Evolutionary conservation across 2,888 invertebrate genomes (phyloP), one percentile per base, ranked within the genome.

Genomic region (Hedya salicella): DNA sequence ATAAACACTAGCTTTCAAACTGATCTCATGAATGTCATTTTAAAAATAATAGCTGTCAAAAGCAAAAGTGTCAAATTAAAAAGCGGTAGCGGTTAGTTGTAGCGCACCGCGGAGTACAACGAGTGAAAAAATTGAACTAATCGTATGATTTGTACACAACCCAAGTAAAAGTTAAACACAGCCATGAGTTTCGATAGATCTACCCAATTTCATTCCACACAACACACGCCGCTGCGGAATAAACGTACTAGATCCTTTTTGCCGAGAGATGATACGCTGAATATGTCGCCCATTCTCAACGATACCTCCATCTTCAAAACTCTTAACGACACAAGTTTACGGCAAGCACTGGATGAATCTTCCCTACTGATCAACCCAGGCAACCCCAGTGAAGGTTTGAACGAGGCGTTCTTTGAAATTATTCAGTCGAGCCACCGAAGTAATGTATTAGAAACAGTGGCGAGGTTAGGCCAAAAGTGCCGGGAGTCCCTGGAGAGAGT

Each of bases 391-490:
- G 87, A 88, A 64, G 82, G 83, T 13, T 76, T 93, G 68, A 83
- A 74, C 71, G 92, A 91, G 81, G 86, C 87, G 9, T 93, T 91
- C 72, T 93, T 88, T 75, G 92, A 92, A 75, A 88, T 92, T 69
- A 88, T 92, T 70, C 91, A 91, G 74, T 77, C 82, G 4, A 86
- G 90, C 70, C 87, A 87, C 6, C 77, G 88, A 1, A 88, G 89
- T 60, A 93, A 94, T 73, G 87, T 95, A 14, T 93, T 95, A 73
- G 94, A 94, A 66, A 94, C 94, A 0, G 80, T 95, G 62, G 87
- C 93, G 42, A 94, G 94, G 83, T 95, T 95, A 86, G 93, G 94
- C 75, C 93, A 94, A 72, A 93, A 93, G 32, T 95, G 95, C 79
- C 90, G 93, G 21, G 94, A 95, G 76, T 94, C 94, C 4, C 86